Base-by-base conservation (phyloP, 2,888 invertebrate species). In the Argyresthia goedartella region DNA sequence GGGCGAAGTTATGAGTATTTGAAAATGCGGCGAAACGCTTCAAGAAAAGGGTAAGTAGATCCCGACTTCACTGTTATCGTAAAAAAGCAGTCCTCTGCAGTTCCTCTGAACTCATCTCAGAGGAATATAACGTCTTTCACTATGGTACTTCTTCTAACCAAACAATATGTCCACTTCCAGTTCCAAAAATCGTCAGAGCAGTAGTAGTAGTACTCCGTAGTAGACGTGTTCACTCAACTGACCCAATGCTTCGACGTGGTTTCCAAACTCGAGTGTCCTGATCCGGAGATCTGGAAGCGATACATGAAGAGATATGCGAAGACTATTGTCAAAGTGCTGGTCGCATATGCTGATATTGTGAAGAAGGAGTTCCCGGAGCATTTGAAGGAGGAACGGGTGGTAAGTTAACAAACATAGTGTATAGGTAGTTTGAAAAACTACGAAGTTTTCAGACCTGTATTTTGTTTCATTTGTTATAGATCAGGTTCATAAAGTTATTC, bases 201-300 rank as follows among this genome's bases (percentile, higher is more conserved):
- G 3, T 89, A 99, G 63, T 99, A 99, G 89, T 99, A 98, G 60
- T 98, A 98, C 80, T 99, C 98, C 14, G 99, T 99, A 57, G 99
- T 99, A 54, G 99, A 99, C 76, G 98, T 99, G 55, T 99, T 99
- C 85, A 99, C 99, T 0, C 99, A 99, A 87, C 89, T 99, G 60
- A 99, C 99, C 54, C 99, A 99, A 78, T 99, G 99, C 84, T 98
- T 99, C 86, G 99, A 99, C 85, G 98, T 99, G 62, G 98, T 99
- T 60, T 97, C 97, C 63, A 98, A 99, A 80, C 90, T 99, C 57
- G 98, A 99, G 77, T 99, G 99, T 85, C 99, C 99, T 0, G 99
- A 99, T 88, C 99, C 99, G 41, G 98, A 99, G 85, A 98, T 99
- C 64, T 97, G 97, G 92, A 98, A 98, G 80, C 91, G 98, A 59